Conservation (phyloP, 2,797 vertebrate species). For the Cyclopterus lumpus region DNA sequence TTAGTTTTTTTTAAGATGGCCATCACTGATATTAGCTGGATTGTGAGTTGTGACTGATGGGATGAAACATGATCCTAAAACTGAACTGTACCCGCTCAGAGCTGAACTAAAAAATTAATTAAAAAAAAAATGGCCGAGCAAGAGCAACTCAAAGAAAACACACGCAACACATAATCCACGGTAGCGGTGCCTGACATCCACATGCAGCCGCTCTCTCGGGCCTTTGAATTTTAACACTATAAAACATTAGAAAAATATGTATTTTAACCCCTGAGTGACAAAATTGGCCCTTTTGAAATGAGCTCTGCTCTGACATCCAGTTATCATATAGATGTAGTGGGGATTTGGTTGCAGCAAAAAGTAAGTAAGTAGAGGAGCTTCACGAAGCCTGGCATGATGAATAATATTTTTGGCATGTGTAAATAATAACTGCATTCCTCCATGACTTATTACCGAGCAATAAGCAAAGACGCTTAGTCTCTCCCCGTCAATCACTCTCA, state of each 20-base stretch:
- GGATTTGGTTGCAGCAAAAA: not conserved
- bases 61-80: too few relatives aligned
- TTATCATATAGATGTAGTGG: not conserved
- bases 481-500: not conserved
- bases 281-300: not conserved
- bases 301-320: conserved; percentile 20
- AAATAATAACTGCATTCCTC: conserved; percentile 27
- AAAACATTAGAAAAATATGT: not conserved
- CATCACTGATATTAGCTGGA: too few relatives aligned
- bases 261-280: conserved; percentile 4
- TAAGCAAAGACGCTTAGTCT: not conserved
- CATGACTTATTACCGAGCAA: not conserved
- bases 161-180: not conserved
- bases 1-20: too few relatives aligned
- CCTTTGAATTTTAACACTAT: not conserved
- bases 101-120: too few relatives aligned
- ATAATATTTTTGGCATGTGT: conserved; percentile 23
- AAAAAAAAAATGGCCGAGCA: too few relatives aligned
- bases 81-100: too few relatives aligned
- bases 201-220: not conserved
- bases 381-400: not conserved
- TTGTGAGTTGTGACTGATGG: too few relatives aligned
- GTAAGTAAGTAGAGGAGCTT: not conserved
- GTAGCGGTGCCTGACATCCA: not conserved
- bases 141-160: too few relatives aligned